Base-by-base conservation (phyloP, 2,113 vertebrate species). In the Larimichthys crocea region DNA sequence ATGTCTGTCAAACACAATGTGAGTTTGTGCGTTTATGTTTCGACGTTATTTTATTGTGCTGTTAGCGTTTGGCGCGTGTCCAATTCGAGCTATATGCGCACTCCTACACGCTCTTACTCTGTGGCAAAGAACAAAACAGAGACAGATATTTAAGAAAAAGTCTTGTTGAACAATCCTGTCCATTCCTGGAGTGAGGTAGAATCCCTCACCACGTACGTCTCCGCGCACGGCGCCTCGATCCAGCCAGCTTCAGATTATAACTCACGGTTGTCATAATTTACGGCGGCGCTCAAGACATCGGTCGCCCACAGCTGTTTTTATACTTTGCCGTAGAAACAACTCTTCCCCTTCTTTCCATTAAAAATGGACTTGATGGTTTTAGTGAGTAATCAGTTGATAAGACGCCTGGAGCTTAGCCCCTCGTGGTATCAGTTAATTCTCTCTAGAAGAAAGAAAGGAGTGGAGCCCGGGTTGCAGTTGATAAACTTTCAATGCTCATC, bases 321-420 rank as follows among this genome's bases (percentile, higher is more conserved):
- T 46, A 81, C 70, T 90, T 87, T n/a, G 19, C 69, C 44, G 48
- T 8, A 35, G 64, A 82, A 84, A 62, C 75, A 82, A 82, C 53
- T 72, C 68, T 70, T 76, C 17, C 35, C 24, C 17, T 20, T 67
- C 68, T 76, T 79, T 87, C 77, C 79, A 89, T 86, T 89, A 88
- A 89, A 87, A 90, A 66, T 67, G 49, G 56, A 78, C 80, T 85
- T 79, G 87, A 82, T 81, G 82, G 60, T 79, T 90, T 84, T 75
- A 52, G 74, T 35, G 85, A 81, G 85, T 50, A 85, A 83, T 87
- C 88, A 69, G 79, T 5, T 76, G 92, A 93, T 91, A 89, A 91
- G 90, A 80, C 2, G 70, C 81, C 82, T 0, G 56, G 49, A 83
- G 86, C 84, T 80, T 44, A 24, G 83, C 68, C 70, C 35, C 75